Evolutionary conservation across 1,140 invertebrate species (phyloP), one percentile per base, ranked within the genome.

Genomic region (Samia ricini): DNA sequence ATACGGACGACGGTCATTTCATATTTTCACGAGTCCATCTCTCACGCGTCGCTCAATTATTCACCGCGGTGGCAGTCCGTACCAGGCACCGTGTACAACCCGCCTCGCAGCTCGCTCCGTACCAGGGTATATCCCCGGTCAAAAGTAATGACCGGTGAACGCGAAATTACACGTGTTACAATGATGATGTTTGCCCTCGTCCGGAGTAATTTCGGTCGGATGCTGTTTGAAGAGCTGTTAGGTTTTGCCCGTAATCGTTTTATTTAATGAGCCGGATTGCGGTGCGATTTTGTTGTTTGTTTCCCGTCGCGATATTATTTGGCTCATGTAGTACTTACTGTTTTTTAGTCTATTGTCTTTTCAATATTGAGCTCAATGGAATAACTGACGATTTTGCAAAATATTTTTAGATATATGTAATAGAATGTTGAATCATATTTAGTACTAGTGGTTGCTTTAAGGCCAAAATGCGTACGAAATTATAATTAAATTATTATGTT

Each of bases 91-190:
- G n/a, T 18, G 10, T 15, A 20, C 24, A 19, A n/a, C n/a, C n/a
- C n/a, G n/a, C n/a, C n/a, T n/a, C n/a, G n/a, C n/a, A n/a, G 54
- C 22, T 24, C n/a, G 12, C 48, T 5, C 54, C 36, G 23, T n/a
- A 4, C 18, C 23, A 36, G 18, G 18, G 60, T 64, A 8, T 68
- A n/a, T n/a, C n/a, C 71, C 78, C 78, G 75, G 69, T 78, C 73
- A 74, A 81, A 84, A 82, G 83, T 86, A 83, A 83, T 81, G 82
- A 69, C 74, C 77, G 81, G 75, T 77, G 77, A 77, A 77, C 70
- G 71, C 66, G 73, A 78, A 79, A 83, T 85, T 85, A 88, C 85
- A 83, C 81, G 82, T 83, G 81, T 79, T 79, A 85, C 82, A 85
- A 85, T 83, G 76, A 84, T 84, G 70, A 79, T 76, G 83, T 81